Conservation (phyloP, 2,888 invertebrate genomes). For the Therioaphis trifolii region DNA sequence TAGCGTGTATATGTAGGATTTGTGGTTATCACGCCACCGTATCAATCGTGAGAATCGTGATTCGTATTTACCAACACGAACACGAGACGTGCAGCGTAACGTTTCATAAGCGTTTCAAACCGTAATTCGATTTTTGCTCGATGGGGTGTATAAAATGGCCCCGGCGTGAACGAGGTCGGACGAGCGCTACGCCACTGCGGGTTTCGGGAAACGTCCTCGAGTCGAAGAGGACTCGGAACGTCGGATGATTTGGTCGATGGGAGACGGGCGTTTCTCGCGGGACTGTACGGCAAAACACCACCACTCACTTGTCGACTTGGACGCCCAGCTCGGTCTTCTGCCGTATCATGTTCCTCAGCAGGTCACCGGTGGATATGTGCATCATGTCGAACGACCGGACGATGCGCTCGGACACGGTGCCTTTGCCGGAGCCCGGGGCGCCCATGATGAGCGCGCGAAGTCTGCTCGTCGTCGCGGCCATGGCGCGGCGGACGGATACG, state of each 20-base stretch:
- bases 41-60: no score
- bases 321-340: slow-evolving; percentile 80
- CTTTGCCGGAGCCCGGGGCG: slow-evolving; percentile 94
- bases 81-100: no score
- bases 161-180: no score
- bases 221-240: neutral
- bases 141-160: no score
- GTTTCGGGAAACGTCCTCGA: no score
- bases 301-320: slow-evolving; percentile 77
- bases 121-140: no score
- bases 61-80: no score
- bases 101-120: no score
- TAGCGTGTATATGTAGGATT: no score
- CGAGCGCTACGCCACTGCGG: no score
- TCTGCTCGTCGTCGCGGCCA: slow-evolving; percentile 62
- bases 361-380: slow-evolving; percentile 93
- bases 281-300: no score
- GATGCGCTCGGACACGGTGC: slow-evolving; percentile 92
- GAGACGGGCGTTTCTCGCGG: slow-evolving; percentile 69
- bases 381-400: slow-evolving; percentile 84
- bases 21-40: no score
- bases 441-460: slow-evolving; percentile 88
- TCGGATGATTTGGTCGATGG: neutral
- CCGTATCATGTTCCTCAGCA: slow-evolving; percentile 84
- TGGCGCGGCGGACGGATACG: neutral